These are phyloP conservation scores for Thymelicus lineola DNA, from an alignment of 2,888 invertebrate species.

Conservation along the genomic window DNA sequence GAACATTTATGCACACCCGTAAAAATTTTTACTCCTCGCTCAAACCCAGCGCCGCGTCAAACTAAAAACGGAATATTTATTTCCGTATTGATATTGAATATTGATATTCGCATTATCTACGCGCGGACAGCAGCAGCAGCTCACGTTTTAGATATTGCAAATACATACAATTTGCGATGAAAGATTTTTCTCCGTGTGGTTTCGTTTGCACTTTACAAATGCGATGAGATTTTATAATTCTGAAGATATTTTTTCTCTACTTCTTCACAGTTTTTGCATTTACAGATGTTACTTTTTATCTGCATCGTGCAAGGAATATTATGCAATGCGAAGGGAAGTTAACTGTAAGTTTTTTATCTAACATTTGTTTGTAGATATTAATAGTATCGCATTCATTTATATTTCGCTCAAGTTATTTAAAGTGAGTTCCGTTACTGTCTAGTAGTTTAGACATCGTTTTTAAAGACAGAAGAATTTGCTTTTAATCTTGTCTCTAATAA, in stretches of 20 bases:
- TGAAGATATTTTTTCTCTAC: slow-evolving; percentile 37
- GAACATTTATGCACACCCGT: background rate
- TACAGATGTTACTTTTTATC: no score
- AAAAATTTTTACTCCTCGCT: slow-evolving; percentile 10
- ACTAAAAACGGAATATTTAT: slow-evolving; percentile 28
- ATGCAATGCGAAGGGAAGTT: no score
- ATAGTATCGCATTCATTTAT: no score
- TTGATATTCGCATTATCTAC: slow-evolving; percentile 44
- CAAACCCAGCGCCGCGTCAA: slow-evolving; percentile 3
- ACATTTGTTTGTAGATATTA: no score
- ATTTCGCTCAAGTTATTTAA: no score
- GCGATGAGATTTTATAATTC: slow-evolving; percentile 42
- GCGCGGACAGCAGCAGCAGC: slow-evolving; percentile 70
- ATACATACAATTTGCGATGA: slow-evolving; percentile 77
- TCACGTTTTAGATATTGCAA: slow-evolving; percentile 74
- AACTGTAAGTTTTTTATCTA: no score
- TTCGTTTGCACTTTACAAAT: slow-evolving; percentile 47
- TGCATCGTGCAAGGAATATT: no score
- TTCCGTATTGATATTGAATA: slow-evolving; percentile 24
- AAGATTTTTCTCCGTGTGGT: slow-evolving; percentile 60
- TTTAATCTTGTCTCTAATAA: no score
- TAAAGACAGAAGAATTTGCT: no score
- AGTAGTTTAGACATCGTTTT: no score
- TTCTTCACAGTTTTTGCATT: slow-evolving; percentile 12
- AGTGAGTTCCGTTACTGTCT: no score